Percentiles rank a stretch among this genome's conserved stretches.
Evolutionary conservation across 2,888 invertebrate genomes (phyloP).

Genomic region (Rotaria socialis): DNA sequence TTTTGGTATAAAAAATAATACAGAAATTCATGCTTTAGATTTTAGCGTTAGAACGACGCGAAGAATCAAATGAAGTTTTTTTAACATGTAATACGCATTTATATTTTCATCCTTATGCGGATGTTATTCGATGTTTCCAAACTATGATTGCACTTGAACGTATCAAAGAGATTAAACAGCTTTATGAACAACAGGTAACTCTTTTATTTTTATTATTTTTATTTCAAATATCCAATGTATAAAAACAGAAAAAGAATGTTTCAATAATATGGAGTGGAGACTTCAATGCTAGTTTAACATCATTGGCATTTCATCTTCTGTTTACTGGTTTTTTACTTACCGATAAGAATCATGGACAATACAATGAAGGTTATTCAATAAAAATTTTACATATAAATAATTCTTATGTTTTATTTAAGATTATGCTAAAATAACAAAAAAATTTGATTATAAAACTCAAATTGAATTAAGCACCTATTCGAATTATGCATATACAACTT

Average conservation of each 20-base stretch:
- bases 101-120: constrained; percentile 84
- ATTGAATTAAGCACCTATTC: background rate
- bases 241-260: background rate
- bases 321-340: background rate
- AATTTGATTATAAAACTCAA: background rate
- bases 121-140: constrained; percentile 81
- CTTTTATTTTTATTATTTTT: background rate
- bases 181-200: constrained; percentile 1
- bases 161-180: background rate
- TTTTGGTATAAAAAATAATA: too few relatives aligned
- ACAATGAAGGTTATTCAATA: background rate
- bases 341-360: background rate
- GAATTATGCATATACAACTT: background rate
- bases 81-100: constrained; percentile 78
- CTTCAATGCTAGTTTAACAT: background rate
- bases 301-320: background rate
- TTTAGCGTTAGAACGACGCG: constrained; percentile 10
- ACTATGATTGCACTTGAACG: constrained; percentile 64
- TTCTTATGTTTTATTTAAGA: background rate
- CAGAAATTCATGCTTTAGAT: constrained; percentile 6
- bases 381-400: too few relatives aligned
- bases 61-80: constrained; percentile 49
- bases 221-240: background rate
- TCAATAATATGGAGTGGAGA: background rate
- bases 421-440: background rate